Evolutionary conservation across 2,113 vertebrate species (phyloP), one percentile per base, ranked within the genome.

Genomic region (Pantherophis guttatus): DNA sequence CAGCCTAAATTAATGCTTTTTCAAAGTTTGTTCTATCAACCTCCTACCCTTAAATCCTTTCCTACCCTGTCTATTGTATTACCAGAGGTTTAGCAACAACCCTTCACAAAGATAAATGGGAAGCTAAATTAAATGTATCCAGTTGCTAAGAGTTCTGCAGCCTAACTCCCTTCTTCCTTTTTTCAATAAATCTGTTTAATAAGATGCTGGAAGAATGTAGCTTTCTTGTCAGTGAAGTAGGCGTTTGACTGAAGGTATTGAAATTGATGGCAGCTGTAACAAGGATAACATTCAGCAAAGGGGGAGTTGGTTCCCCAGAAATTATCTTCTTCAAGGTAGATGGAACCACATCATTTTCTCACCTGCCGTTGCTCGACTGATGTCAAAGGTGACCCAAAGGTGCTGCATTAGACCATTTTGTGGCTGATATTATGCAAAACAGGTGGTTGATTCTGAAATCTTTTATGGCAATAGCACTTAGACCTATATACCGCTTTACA

Each of bases 1-100:
- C 24, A 86, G 54, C 48, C 75, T 9, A 86, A n/a, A 58, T 50
- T 29, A 91, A n/a, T 59, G 75, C 33, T 53, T 53, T 75, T 81
- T 54, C 13, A 55, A 48, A 33, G 54, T 52, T 86, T 85, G 23
- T 57, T 52, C 9, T 23, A n/a, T 13, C n/a, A 87, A 86, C 93
- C 91, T 91, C 94, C 90, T 26, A 95, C 58, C 10, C 0, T 94
- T 94, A 81, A 90, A 95, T 94, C 70, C 70, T 39, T 81, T 81
- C 70, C 70, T 39, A 39, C 7, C 13, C 33, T 39, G 15, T 21
- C 70, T 39, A 81, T 8, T 19, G 70, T 39, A 39, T 19, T 17
- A 81, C 2, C 70, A 81, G 70, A 39, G 7, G 15, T 81, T 39
- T 39, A 81, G 33, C 70, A 39, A 19, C 13, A 81, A 81, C 33